phyloP scores from a whole-genome alignment of 2,888 invertebrate genomes.

The Cylindroiulus punctatus region DNA sequence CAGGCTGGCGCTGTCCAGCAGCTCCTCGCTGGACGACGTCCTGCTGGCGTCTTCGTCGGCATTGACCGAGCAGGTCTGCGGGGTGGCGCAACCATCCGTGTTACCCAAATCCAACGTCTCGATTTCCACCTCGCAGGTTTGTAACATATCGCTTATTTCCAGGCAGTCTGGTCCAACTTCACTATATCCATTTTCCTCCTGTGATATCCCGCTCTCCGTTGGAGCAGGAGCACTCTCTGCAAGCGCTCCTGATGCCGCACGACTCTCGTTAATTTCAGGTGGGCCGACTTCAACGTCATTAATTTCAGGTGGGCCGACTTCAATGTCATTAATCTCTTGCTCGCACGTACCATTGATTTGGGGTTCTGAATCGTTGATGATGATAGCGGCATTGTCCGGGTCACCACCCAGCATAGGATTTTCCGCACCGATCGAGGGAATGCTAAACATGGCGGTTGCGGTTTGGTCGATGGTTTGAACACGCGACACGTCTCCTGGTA shows the following conservation, averaged over 20 bases:
- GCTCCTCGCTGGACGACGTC: slow-evolving; percentile 43
- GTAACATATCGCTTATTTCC: background rate
- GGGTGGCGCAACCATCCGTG: background rate
- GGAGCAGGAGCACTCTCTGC: background rate
- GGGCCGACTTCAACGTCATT: background rate
- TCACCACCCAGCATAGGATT: background rate
- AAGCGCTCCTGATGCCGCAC: background rate
- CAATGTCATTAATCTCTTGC: background rate
- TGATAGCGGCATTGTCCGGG: background rate
- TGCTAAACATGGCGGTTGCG: background rate
- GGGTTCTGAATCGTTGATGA: background rate
- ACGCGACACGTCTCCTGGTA: background rate
- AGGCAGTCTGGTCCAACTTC: background rate
- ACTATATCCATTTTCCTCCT: background rate
- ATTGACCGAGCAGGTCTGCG: background rate
- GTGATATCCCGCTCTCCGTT: background rate
- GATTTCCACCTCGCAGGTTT: background rate
- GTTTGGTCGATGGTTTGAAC: background rate
- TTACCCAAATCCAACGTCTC: background rate
- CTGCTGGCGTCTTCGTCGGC: slow-evolving; percentile 42
- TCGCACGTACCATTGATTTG: background rate
- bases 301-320: background rate
- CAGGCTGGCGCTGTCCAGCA: slow-evolving; percentile 20
- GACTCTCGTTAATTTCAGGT: background rate
- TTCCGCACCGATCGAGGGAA: background rate